Conservation (phyloP, 2,113 vertebrate genomes). For the Tursiops truncatus region DNA sequence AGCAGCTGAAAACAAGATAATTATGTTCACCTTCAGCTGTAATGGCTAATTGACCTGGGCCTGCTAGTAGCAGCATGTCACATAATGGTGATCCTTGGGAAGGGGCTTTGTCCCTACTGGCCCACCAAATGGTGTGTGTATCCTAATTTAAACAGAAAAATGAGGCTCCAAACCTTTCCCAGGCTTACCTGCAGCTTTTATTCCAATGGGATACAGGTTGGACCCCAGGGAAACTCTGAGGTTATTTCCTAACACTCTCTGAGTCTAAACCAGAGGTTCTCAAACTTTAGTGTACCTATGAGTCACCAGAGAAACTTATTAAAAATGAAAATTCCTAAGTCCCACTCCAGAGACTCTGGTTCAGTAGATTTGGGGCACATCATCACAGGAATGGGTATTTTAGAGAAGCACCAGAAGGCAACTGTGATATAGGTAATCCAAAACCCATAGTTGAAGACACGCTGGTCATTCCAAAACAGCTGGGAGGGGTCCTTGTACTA, state of each 20-base stretch:
- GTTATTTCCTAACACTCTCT: conserved; percentile 3
- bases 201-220: background rate
- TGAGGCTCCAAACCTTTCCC: background rate
- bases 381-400: background rate
- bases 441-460: background rate
- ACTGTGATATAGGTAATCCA: background rate
- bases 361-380: background rate
- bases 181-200: background rate
- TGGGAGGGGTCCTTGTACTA: background rate
- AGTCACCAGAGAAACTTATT: background rate
- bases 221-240: background rate
- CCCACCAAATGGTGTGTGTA: background rate
- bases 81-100: background rate
- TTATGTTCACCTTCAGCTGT: background rate
- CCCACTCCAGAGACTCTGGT: background rate
- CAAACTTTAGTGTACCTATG: background rate
- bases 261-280: background rate
- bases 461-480: background rate
- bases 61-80: background rate
- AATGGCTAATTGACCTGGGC: background rate
- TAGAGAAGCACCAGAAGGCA: background rate
- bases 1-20: conserved; percentile 27
- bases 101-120: background rate
- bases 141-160: background rate
- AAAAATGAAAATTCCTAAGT: background rate